These are phyloP conservation scores for Tachina fera DNA, from an alignment of 2,888 invertebrate species.

Conservation along the genomic window DNA sequence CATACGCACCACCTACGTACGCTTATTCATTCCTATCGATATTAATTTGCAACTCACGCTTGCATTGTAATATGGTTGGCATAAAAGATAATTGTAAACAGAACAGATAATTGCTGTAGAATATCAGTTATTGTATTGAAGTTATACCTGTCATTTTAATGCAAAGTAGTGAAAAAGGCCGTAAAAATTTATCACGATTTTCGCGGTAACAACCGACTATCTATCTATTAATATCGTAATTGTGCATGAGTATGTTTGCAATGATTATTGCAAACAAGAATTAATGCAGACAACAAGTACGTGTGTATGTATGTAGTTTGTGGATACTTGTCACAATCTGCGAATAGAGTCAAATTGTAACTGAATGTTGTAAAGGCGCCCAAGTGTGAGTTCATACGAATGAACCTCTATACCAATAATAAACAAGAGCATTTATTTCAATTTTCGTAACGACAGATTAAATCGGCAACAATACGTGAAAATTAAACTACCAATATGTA, in stretches of 20 bases:
- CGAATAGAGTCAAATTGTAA: slow-evolving; percentile 31
- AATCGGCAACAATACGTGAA: slow-evolving; percentile 51
- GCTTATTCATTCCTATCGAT: neutral
- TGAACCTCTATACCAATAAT: slow-evolving; percentile 37
- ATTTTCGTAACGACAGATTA: slow-evolving; percentile 63
- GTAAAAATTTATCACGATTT: slow-evolving; percentile 55
- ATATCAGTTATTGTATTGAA: slow-evolving; percentile 19
- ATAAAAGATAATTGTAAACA: slow-evolving; percentile 59
- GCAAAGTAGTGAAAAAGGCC: slow-evolving; percentile 15
- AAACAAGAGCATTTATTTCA: slow-evolving; percentile 55
- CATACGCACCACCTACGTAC: slow-evolving; percentile 4
- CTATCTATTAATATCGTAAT: neutral
- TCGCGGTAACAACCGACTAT: slow-evolving; percentile 46
- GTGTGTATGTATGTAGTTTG: neutral
- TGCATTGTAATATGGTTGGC: slow-evolving; percentile 30
- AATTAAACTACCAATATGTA: slow-evolving; percentile 22
- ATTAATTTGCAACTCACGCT: slow-evolving; percentile 32
- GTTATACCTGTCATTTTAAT: slow-evolving; percentile 11
- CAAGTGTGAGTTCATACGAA: slow-evolving; percentile 4
- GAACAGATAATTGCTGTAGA: slow-evolving; percentile 37
- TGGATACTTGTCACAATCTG: slow-evolving; percentile 5
- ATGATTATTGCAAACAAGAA: slow-evolving; percentile 25
- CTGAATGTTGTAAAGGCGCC: neutral
- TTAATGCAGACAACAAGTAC: slow-evolving; percentile 24
- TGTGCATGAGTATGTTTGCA: neutral